phyloP scores from a whole-genome alignment of 1,140 invertebrate genomes.

The Melanaphis sacchari region DNA sequence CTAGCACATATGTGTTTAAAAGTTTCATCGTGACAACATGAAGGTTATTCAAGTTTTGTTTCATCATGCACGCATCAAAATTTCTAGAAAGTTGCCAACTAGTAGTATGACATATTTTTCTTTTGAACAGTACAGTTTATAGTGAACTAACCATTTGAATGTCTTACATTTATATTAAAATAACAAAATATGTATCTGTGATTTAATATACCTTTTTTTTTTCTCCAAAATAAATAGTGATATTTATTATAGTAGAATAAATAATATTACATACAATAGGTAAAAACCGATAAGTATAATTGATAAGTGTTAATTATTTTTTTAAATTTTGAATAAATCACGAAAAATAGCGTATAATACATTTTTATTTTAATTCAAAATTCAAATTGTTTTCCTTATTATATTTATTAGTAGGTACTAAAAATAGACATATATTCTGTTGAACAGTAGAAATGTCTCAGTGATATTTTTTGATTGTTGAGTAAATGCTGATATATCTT shows the following conservation, averaged over 20 bases:
- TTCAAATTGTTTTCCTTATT: not conserved
- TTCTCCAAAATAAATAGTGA: not conserved
- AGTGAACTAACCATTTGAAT: conserved; percentile 3
- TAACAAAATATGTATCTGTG: not conserved
- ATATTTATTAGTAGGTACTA: not conserved
- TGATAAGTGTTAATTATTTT: no score
- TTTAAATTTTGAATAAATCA: no score
- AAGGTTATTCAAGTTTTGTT: conserved; percentile 30
- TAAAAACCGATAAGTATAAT: no score
- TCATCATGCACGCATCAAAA: conserved; percentile 13
- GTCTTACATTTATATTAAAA: not conserved
- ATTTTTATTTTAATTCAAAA: not conserved
- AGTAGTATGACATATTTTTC: conserved; percentile 6
- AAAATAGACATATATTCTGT: not conserved
- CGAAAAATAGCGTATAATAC: no score
- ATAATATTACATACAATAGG: not conserved
- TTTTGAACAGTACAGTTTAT: not conserved
- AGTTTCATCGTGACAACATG: conserved; percentile 31
- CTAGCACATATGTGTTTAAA: conserved; percentile 21
- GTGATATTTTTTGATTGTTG: not conserved
- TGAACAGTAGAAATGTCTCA: not conserved
- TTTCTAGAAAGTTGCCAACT: conserved; percentile 41
- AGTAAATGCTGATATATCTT: not conserved
- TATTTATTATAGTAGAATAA: not conserved
- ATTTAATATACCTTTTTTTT: not conserved